Conservation (phyloP, 1,140 invertebrate genomes). For the Hydropsyche tenuis region DNA sequence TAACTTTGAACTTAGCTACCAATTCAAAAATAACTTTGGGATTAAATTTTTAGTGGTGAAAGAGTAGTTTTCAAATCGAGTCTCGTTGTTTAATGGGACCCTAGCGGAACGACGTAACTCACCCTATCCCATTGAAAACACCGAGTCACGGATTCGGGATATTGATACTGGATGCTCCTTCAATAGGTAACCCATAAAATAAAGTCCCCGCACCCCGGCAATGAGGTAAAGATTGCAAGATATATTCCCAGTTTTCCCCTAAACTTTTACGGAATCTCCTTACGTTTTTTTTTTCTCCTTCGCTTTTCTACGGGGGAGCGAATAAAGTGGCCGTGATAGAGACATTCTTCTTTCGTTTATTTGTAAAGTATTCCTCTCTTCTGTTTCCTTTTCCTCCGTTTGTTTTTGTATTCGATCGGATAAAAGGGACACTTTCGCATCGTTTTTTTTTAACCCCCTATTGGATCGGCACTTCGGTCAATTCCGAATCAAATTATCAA, state of each 20-base stretch:
- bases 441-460: too few relatives aligned
- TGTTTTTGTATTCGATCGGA: constrained; percentile 30
- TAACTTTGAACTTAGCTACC: too few relatives aligned
- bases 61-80: too few relatives aligned
- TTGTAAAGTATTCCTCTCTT: constrained; percentile 29
- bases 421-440: not conserved
- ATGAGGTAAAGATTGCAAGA: constrained; percentile 39
- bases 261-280: constrained; percentile 10
- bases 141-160: constrained; percentile 28
- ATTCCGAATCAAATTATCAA: not conserved
- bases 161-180: constrained; percentile 38
- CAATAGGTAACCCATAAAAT: constrained; percentile 40
- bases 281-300: constrained; percentile 28
- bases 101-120: constrained; percentile 1
- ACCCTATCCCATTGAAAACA: not conserved
- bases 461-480: not conserved
- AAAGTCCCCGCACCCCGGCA: constrained; percentile 21
- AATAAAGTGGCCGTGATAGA: constrained; percentile 46
- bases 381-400: not conserved
- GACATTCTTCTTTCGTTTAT: constrained; percentile 45
- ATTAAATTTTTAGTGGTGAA: too few relatives aligned
- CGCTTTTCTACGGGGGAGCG: constrained; percentile 16
- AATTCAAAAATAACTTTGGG: too few relatives aligned
- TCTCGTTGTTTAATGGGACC: constrained; percentile 4
- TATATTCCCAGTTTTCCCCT: constrained; percentile 36